Evolutionary conservation across 2,888 invertebrate genomes (phyloP), one percentile per base, ranked within the genome.

Genomic region (Lepidochrysops patricia): DNA sequence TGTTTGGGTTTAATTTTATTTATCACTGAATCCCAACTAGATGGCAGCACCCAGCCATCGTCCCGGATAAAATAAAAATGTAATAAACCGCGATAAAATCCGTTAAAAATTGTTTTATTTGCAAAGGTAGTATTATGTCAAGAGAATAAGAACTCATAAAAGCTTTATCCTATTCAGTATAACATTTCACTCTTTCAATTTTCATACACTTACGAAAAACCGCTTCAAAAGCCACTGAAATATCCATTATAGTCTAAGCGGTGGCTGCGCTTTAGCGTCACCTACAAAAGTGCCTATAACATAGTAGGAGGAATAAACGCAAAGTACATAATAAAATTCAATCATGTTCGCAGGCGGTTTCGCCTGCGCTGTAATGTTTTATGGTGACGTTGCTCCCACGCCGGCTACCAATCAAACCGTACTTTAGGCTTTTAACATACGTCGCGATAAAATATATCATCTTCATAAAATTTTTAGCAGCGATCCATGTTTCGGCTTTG

Each of bases 381-480:
- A 87, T 82, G 76, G 77, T 80, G 81, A 83, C 84, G 71, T 79
- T 79, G 80, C 84, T 80, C 87, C 87, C 85, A 85, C 85, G 81
- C 79, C 63, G 68, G 19, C 56, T 65, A 59, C 61, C 73, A 78
- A 79, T 81, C 80, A 74, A 70, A 63, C 49, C 23, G 57, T 35
- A 34, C 58, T 35, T 59, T 35, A 59, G 59, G 59, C 50, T 26
- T 15, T 13, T 37, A 26, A 52, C 27, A 34, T 27, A 52, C 52
- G 13, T 13, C 19, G 59, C 35, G 35, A n/a, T 13, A 6, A 23
- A 49, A 43, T 43, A 23, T 43, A 43, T 9, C 43, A 43, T 43
- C 43, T 23, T 9, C 43, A 43, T 43, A 19, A 43, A 43, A 23
- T 43, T 1, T 43, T 43, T 43, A 43, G 19, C 23, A 43, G 23